These are phyloP conservation scores for Gallinago stenura DNA, from an alignment of 2,797 vertebrate species.

Conservation along the genomic window DNA sequence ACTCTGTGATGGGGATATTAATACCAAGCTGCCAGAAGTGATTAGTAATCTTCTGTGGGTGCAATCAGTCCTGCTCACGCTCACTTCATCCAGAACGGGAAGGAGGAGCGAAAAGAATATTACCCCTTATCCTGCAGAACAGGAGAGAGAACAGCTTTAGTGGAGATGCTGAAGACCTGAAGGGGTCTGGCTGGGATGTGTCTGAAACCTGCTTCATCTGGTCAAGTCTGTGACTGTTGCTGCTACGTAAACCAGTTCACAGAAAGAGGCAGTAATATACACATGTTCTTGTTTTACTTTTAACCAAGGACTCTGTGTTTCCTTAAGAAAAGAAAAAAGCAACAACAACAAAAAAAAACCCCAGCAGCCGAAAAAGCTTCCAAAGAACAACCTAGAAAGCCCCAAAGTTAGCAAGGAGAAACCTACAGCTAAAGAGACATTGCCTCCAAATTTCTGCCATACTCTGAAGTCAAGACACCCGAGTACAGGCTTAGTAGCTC, in stretches of 20 bases:
- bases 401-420: not conserved
- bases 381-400: not conserved
- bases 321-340: not conserved
- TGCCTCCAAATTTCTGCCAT: not conserved
- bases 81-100: not conserved
- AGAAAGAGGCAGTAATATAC: not conserved
- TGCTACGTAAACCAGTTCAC: not conserved
- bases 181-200: not conserved
- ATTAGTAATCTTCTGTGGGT: constrained; percentile 4
- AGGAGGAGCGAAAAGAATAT: not conserved
- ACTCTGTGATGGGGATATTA: not conserved
- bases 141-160: not conserved
- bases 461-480: not conserved
- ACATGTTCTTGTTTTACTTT: not conserved
- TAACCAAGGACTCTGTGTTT: not conserved
- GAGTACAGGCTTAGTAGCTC: not conserved
- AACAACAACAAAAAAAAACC: no score
- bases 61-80: not conserved
- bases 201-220: not conserved
- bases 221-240: not conserved
- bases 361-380: not conserved
- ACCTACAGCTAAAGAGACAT: not conserved
- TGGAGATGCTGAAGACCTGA: not conserved
- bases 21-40: constrained; percentile 4
- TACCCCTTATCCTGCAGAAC: not conserved